These are phyloP conservation scores for Tubulanus polymorphus DNA, from an alignment of 2,888 invertebrate species.

Conservation along the genomic window DNA sequence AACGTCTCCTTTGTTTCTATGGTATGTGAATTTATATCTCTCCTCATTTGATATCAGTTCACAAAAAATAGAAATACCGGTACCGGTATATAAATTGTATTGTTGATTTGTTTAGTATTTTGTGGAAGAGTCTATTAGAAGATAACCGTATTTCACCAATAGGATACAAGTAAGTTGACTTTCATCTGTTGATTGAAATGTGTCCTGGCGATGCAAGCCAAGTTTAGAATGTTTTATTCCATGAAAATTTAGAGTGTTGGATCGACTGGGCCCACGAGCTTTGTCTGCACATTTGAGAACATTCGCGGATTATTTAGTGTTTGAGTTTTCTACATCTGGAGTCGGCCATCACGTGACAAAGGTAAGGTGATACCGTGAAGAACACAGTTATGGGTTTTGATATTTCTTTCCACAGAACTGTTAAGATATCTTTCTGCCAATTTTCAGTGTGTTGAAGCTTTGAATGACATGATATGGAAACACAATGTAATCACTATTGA, in stretches of 20 bases:
- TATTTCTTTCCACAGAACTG: not conserved
- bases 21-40: constrained; percentile 51
- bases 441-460: constrained; percentile 76
- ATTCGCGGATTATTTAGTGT: constrained; percentile 87
- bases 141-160: constrained; percentile 89
- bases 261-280: constrained; percentile 87
- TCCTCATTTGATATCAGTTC: no score
- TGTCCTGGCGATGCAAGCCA: no score
- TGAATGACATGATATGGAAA: constrained; percentile 96
- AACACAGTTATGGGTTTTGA: not conserved
- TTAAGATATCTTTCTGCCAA: not conserved
- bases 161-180: constrained; percentile 76
- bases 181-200: not conserved
- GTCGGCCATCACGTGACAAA: constrained; percentile 87
- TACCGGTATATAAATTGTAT: not conserved
- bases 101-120: constrained; percentile 55
- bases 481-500: constrained; percentile 95
- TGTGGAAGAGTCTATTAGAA: constrained; percentile 95
- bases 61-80: no score
- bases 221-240: not conserved
- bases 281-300: constrained; percentile 86
- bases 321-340: constrained; percentile 77
- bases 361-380: constrained; percentile 25
- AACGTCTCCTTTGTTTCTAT: constrained; percentile 84
- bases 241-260: constrained; percentile 68